Evolutionary conservation across 2,888 invertebrate species (phyloP), one percentile per base, ranked within the genome.

Genomic region (Brachyptera putata): DNA sequence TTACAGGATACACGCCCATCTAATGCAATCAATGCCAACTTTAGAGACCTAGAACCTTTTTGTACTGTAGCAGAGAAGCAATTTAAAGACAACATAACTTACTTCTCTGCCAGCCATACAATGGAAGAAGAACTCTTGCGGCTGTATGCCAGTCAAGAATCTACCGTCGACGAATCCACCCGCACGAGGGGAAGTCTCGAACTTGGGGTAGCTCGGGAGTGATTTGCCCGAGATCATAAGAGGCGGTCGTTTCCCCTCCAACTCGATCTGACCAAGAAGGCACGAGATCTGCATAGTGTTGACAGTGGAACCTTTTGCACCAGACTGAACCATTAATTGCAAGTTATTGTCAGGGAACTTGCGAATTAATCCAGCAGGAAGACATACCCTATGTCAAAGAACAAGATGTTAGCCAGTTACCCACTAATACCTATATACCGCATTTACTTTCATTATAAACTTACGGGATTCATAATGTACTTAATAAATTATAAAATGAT

Each of bases 41-140:
- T n/a, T n/a, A n/a, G n/a, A n/a, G n/a, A n/a, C n/a, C n/a, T n/a
- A n/a, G n/a, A n/a, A n/a, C n/a, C n/a, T n/a, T n/a, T n/a, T n/a
- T n/a, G n/a, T n/a, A n/a, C n/a, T n/a, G n/a, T n/a, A n/a, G n/a
- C n/a, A n/a, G n/a, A n/a, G n/a, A n/a, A n/a, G n/a, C n/a, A n/a
- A n/a, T n/a, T n/a, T n/a, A n/a, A n/a, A n/a, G n/a, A n/a, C n/a
- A n/a, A n/a, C n/a, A n/a, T n/a, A n/a, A n/a, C n/a, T 70, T 73
- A 86, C 93, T 83, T 99, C 99, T 75, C 99, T 84, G 58, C 99
- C 99, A 58, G 99, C 99, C 98, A 99, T 99, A 72, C 98, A 98
- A 81, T 99, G 98, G 77, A 97, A 98, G 78, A 96, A 99, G 74
- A 96, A 96, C 72, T 99, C 98, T 75, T 95, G 96, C 0, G 97